Evolutionary conservation across 2,888 invertebrate species (phyloP), one percentile per base, ranked within the genome.

Genomic region (Synanthedon vespiformis): DNA sequence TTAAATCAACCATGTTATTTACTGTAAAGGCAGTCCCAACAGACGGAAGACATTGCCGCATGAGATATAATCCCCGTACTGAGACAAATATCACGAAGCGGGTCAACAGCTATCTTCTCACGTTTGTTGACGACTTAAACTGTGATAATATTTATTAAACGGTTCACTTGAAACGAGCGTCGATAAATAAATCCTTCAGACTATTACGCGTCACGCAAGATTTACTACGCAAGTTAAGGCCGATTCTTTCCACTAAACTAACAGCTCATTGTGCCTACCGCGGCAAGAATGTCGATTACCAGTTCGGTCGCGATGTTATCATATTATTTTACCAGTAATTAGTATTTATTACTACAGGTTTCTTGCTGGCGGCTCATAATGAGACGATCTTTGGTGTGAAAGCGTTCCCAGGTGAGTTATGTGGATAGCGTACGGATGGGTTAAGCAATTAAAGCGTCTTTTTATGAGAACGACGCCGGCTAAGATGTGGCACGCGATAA

Each of bases 61-160:
- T 76, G 68, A 70, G 70, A 77, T 78, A 75, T 86, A 84, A 87
- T 86, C 87, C 77, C 67, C 70, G 62, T 81, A 85, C 81, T 80
- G 84, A 77, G 78, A 74, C 80, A 81, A 85, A 81, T 77, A 81
- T 84, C 87, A 87, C 87, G 87, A 85, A 80, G 78, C 75, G 77
- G 84, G 84, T 84, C 85, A 82, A 73, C 76, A 77, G 77, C 80
- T 80, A 81, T 83, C 83, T 86, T 87, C 85, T 84, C 86, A 86
- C 85, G 86, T 84, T 84, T 85, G 83, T 84, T 81, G 84, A 79
- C 76, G 82, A 77, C 81, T 80, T 74, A 75, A 74, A 84, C 75
- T 81, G 83, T 82, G 84, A 87, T 86, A 84, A 84, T 84, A 84
- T 87, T 85, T 86, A 85, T 87, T 85, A 86, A 86, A 84, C 74